Evolutionary conservation across 1,140 invertebrate species (phyloP).

Genomic region (Rhopalosiphum padi): DNA sequence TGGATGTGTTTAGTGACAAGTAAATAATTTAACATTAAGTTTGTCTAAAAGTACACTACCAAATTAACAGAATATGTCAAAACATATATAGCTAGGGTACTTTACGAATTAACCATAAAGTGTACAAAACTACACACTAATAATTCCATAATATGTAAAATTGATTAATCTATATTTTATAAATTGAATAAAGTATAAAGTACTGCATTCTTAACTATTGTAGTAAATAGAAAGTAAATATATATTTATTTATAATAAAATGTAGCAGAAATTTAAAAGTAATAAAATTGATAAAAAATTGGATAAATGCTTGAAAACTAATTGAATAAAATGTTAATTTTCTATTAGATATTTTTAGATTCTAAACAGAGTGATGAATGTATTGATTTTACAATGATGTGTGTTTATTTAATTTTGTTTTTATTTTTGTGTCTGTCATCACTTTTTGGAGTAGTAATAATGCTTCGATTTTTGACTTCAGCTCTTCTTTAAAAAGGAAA

Average conservation of each 20-base stretch:
- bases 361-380: no score
- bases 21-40: constrained; percentile 26
- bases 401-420: no score
- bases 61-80: neutral
- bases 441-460: no score
- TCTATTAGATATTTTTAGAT: neutral
- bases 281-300: neutral
- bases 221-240: neutral
- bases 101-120: neutral
- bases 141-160: neutral
- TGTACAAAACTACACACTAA: neutral
- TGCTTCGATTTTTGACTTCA: no score
- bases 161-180: neutral
- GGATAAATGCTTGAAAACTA: neutral
- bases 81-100: neutral
- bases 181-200: neutral
- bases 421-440: no score
- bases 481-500: no score
- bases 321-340: neutral
- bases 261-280: neutral
- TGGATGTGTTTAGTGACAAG: constrained; percentile 8
- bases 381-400: no score
- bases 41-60: neutral
- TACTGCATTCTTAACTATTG: neutral
- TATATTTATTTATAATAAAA: no score